Percentiles rank a stretch among this genome's conserved stretches.
These are phyloP conservation scores for Eclectus roratus DNA, from an alignment of 2,113 vertebrate genomes.

Conservation along the genomic window DNA sequence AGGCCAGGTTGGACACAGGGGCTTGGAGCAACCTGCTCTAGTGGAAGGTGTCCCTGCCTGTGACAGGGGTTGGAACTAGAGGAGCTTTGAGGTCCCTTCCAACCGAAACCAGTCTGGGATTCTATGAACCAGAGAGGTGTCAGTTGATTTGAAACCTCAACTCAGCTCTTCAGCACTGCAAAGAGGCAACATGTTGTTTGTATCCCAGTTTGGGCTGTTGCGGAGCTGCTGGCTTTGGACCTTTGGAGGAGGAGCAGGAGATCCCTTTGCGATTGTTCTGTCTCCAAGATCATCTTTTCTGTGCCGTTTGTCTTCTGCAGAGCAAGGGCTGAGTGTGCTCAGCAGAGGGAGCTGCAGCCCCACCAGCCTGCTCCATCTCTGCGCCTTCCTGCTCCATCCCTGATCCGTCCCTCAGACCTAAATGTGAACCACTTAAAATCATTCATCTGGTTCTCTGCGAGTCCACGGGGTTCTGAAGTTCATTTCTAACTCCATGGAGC, in stretches of 20 bases:
- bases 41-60: neutral
- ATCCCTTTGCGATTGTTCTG: accelerated
- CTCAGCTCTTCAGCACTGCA: accelerated
- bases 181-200: accelerated
- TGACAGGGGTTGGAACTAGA: neutral
- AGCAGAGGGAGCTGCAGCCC: conserved; percentile 64
- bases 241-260: neutral
- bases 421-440: neutral
- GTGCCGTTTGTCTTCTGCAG: neutral
- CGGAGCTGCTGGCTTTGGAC: neutral
- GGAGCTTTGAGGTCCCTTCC: neutral
- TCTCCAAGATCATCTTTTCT: neutral
- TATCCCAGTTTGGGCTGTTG: accelerated
- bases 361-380: accelerated
- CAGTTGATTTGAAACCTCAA: accelerated
- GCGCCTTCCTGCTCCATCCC: neutral
- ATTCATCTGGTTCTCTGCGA: neutral
- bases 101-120: neutral
- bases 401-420: neutral
- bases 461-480: neutral
- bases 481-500: neutral
- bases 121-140: neutral
- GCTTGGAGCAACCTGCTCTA: too few relatives aligned
- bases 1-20: too few relatives aligned
- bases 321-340: neutral